Evolutionary conservation across 2,113 vertebrate genomes (phyloP).

Genomic region (Brachirus orientalis): DNA sequence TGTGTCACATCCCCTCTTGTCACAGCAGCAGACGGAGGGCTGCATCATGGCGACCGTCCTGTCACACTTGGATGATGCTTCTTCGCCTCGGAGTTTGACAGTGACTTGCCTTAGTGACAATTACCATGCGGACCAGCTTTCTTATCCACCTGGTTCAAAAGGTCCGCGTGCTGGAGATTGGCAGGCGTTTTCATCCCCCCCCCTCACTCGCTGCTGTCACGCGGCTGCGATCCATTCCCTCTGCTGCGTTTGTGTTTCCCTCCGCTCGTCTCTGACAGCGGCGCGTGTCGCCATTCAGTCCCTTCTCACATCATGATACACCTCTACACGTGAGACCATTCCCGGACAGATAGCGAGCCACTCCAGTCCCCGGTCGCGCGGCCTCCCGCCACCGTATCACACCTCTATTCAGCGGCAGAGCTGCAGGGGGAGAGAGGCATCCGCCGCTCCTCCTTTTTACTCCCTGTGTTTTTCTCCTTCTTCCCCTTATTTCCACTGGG

Average conservation of each 20-base stretch:
- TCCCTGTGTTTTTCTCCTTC: constrained; percentile 68
- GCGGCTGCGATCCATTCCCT: constrained; percentile 38
- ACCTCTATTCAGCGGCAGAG: constrained; percentile 61
- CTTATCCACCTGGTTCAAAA: constrained; percentile 75
- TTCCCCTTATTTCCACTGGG: constrained; percentile 83
- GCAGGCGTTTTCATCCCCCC: constrained; percentile 57
- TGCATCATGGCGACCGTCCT: constrained; percentile 76
- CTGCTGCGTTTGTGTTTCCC: no score
- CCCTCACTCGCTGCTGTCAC: constrained; percentile 55
- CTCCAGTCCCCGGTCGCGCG: constrained; percentile 47
- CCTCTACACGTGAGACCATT: background rate
- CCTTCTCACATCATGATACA: constrained; percentile 22
- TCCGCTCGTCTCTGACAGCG: no score
- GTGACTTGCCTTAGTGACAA: constrained; percentile 73
- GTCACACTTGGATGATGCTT: constrained; percentile 76
- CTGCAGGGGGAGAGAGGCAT: constrained; percentile 48
- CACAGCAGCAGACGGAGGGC: constrained; percentile 76
- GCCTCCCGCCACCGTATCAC: constrained; percentile 54
- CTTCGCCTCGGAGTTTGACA: constrained; percentile 68
- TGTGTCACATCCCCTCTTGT: constrained; percentile 73
- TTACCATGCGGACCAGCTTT: constrained; percentile 74
- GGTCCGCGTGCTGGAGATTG: no score
- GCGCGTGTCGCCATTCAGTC: no score
- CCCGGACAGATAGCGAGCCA: constrained; percentile 19
- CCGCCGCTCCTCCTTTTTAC: constrained; percentile 48